phyloP scores from a whole-genome alignment of 2,797 vertebrate genomes.

The Gastrophryne carolinensis region DNA sequence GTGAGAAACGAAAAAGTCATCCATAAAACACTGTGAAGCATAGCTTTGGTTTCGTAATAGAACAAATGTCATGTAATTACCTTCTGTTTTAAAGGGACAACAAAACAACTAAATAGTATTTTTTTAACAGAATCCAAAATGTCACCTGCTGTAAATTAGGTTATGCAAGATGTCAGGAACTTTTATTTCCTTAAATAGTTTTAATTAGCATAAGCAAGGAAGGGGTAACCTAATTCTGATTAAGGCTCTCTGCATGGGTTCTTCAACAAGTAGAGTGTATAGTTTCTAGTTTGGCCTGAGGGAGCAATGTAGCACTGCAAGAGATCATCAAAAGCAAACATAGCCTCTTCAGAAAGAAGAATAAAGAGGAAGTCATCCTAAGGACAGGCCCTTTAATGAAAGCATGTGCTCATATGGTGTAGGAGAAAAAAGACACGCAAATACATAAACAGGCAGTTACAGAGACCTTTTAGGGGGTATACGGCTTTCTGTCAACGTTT shows the following conservation, averaged over 20 bases:
- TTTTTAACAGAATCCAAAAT: neutral
- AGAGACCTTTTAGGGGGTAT: neutral
- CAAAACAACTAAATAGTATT: neutral
- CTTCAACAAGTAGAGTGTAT: conserved; percentile 39
- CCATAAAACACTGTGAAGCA: too few relatives aligned
- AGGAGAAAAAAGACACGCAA: neutral
- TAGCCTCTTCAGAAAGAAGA: conserved; percentile 19
- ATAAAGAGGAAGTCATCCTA: conserved; percentile 18
- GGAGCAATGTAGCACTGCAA: conserved; percentile 25
- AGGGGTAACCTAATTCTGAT: conserved; percentile 28
- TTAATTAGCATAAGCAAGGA: conserved; percentile 37
- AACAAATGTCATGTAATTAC: too few relatives aligned
- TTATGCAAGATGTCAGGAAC: conserved; percentile 34
- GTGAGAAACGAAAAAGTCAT: too few relatives aligned
- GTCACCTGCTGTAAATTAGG: conserved; percentile 8
- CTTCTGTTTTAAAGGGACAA: too few relatives aligned
- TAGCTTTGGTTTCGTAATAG: too few relatives aligned
- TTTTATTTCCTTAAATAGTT: conserved; percentile 7
- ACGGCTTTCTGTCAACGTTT: neutral
- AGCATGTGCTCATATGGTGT: neutral
- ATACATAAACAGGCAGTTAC: neutral
- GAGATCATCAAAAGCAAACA: conserved; percentile 45
- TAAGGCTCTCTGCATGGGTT: conserved; percentile 36
- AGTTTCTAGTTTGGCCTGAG: conserved; percentile 35
- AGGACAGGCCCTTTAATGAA: neutral